A percentile compares a stretch with the other conserved stretches of the same genome.
Conservation (phyloP, 2,113 vertebrate genomes). For the Hyaena hyaena region DNA sequence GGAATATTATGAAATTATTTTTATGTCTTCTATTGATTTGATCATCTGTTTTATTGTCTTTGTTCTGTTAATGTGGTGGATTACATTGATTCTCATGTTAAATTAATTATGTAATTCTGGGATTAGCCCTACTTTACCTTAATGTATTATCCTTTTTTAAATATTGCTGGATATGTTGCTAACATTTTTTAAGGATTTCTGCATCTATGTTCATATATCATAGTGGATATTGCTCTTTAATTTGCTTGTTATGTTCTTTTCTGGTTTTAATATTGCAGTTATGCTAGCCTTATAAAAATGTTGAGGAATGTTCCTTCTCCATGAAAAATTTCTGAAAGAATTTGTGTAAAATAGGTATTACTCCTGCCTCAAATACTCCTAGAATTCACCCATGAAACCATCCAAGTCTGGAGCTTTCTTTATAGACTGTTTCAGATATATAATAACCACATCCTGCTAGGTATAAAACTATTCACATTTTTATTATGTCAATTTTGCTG, state of each 20-base stretch:
- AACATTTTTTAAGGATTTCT: neutral
- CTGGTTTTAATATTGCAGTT: neutral
- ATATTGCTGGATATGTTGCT: neutral
- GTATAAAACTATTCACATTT: neutral
- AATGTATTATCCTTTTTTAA: neutral
- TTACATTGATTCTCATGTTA: neutral
- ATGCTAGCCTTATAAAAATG: neutral
- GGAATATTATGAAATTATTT: neutral
- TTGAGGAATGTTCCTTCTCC: neutral
- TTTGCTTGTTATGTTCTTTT: neutral
- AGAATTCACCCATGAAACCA: neutral
- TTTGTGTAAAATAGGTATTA: neutral
- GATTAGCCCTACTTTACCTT: neutral
- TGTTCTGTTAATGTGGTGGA: neutral
- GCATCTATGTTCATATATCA: neutral
- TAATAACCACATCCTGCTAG: neutral
- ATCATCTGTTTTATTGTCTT: neutral
- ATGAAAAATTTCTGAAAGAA: neutral
- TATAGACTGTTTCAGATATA: neutral
- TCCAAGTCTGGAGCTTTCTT: neutral
- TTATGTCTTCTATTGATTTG: neutral
- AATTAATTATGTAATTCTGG: neutral
- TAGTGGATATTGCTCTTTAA: neutral
- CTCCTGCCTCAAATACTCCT: neutral
- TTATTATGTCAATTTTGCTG: neutral